Percentiles rank a stretch among this genome's conserved stretches.
Conservation (phyloP, 2,888 invertebrate genomes). For the Willowsia nigromaculata region DNA sequence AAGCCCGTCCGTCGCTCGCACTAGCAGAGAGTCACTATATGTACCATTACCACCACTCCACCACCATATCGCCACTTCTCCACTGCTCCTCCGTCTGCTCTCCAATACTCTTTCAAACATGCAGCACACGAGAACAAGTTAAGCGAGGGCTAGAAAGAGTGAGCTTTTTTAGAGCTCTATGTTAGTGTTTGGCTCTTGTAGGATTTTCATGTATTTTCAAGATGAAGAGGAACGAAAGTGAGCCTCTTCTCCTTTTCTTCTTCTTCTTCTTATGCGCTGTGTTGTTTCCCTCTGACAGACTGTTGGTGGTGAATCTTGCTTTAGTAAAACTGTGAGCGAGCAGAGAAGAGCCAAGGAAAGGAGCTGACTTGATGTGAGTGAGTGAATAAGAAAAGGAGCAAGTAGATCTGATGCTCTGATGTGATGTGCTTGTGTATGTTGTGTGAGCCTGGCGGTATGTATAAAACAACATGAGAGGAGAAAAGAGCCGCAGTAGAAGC, state of each 20-base stretch:
- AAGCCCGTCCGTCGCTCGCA: background rate
- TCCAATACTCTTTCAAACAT: background rate
- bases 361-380: slow-evolving; percentile 55
- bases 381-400: slow-evolving; percentile 51
- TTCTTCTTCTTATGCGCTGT: slow-evolving; percentile 29
- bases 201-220: background rate
- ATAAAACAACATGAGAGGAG: background rate
- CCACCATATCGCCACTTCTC: no score
- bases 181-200: background rate
- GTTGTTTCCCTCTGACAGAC: slow-evolving; percentile 49
- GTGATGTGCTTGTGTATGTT: slow-evolving; percentile 3
- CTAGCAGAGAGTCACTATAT: background rate
- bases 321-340: slow-evolving; percentile 18
- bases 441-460: background rate
- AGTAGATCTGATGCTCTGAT: slow-evolving; percentile 45
- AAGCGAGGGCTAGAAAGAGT: slow-evolving; percentile 45
- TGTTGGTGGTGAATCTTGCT: slow-evolving; percentile 39
- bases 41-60: slow-evolving; percentile 47
- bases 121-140: background rate
- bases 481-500: background rate
- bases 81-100: background rate
- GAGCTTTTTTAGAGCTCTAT: background rate
- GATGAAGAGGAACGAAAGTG: slow-evolving; percentile 63
- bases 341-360: background rate
- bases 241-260: slow-evolving; percentile 15